Evolutionary conservation across 2,797 vertebrate genomes (phyloP).

Genomic region (Zalophus californianus): DNA sequence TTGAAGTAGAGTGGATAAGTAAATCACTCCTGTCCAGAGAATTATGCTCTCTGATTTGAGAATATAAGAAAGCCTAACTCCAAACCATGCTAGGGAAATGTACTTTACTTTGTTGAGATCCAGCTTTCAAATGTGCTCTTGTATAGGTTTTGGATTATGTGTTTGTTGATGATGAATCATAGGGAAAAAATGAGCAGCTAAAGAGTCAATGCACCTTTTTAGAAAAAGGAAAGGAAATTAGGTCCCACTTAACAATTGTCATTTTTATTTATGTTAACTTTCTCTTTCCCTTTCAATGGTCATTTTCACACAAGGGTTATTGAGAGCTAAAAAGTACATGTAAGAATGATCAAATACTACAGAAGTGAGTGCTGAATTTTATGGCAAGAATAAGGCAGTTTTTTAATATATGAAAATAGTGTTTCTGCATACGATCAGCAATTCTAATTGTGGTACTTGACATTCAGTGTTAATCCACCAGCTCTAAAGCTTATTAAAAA

Average conservation of each 20-base stretch:
- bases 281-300: constrained; percentile 70
- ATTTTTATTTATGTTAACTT: constrained; percentile 80
- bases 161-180: constrained; percentile 61
- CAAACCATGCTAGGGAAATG: constrained; percentile 49
- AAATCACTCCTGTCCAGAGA: constrained; percentile 63
- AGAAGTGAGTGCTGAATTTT: constrained; percentile 70
- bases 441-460: constrained; percentile 84
- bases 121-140: constrained; percentile 69
- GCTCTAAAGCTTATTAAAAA: constrained; percentile 85
- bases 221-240: constrained; percentile 77
- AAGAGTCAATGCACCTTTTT: constrained; percentile 62
- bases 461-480: constrained; percentile 84
- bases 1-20: constrained; percentile 57
- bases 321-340: constrained; percentile 60
- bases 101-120: constrained; percentile 41
- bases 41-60: constrained; percentile 61
- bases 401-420: constrained; percentile 69
- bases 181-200: constrained; percentile 70
- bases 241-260: constrained; percentile 69
- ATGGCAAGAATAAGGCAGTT: constrained; percentile 53
- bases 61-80: constrained; percentile 58
- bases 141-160: not conserved
- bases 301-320: not conserved
- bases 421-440: constrained; percentile 81
- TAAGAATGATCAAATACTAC: constrained; percentile 71